Conservation (phyloP, 2,797 vertebrate genomes). For the Strix occidentalis region DNA sequence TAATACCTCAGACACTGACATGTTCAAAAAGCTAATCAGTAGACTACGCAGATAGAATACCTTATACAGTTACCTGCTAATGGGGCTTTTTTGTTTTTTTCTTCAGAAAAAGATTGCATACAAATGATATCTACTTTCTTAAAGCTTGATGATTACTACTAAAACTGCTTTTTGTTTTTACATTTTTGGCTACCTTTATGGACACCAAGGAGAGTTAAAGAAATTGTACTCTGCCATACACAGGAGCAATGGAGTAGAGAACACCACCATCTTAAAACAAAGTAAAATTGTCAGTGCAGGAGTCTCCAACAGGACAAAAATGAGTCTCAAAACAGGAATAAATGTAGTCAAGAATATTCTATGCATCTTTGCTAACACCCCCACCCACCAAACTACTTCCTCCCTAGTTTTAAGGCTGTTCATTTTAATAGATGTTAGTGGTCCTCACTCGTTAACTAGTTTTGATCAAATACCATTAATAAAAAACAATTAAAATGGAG, state of each 20-base stretch:
- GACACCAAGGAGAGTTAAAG: neutral
- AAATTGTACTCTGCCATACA: neutral
- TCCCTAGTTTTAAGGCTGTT: neutral
- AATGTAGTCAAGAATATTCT: neutral
- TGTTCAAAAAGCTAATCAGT: neutral
- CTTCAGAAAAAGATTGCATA: neutral
- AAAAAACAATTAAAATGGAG: neutral
- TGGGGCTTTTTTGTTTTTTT: too few species aligned
- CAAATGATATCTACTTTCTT: neutral
- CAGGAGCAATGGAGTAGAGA: neutral
- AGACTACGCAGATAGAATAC: neutral
- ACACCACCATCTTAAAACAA: neutral
- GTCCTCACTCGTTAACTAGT: neutral
- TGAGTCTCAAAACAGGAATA: neutral
- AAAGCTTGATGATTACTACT: neutral
- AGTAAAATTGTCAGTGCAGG: neutral
- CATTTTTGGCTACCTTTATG: neutral
- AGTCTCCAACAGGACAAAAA: neutral
- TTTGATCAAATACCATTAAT: neutral
- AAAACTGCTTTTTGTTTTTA: neutral
- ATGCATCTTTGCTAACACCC: neutral
- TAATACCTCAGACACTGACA: neutral
- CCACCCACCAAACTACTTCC: neutral
- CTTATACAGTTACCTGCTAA: neutral
- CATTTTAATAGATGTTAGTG: neutral